phyloP scores from a whole-genome alignment of 1,140 invertebrate species.

The Goniozus legneri region DNA sequence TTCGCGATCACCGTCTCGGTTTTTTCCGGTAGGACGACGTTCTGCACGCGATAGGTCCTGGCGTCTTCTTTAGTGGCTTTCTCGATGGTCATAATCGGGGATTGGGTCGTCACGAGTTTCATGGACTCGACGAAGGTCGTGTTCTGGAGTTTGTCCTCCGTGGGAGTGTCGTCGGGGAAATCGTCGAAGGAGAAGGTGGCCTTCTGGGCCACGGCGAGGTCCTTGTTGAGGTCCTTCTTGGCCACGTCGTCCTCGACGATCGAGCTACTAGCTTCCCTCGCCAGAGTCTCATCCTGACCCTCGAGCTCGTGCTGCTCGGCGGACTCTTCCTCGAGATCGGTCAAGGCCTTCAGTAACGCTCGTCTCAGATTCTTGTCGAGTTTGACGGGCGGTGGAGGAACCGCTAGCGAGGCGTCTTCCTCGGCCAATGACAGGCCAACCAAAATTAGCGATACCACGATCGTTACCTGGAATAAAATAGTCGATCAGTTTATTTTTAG shows the following conservation, averaged over 20 bases:
- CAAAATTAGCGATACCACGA: no score
- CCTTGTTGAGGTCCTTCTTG: conserved; percentile 31
- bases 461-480: background rate
- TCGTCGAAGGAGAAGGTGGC: conserved; percentile 38
- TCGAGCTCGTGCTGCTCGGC: conserved; percentile 44
- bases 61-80: conserved; percentile 27
- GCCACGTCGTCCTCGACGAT: conserved; percentile 9
- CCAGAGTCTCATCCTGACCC: conserved; percentile 11
- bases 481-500: background rate
- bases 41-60: conserved; percentile 33
- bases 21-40: conserved; percentile 27
- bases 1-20: conserved; percentile 21
- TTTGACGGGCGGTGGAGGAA: conserved; percentile 55
- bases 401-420: conserved; percentile 5
- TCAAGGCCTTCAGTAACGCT: conserved; percentile 67
- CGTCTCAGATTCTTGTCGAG: conserved; percentile 67
- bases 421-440: background rate
- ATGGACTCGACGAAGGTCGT: conserved; percentile 42
- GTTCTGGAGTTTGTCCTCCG: conserved; percentile 50
- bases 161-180: conserved; percentile 34
- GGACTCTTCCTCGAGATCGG: conserved; percentile 60
- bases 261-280: background rate
- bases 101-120: conserved; percentile 26
- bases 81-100: conserved; percentile 22
- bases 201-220: conserved; percentile 22